Conservation (phyloP, 2,113 vertebrate species). For the Hemiscyllium ocellatum region DNA sequence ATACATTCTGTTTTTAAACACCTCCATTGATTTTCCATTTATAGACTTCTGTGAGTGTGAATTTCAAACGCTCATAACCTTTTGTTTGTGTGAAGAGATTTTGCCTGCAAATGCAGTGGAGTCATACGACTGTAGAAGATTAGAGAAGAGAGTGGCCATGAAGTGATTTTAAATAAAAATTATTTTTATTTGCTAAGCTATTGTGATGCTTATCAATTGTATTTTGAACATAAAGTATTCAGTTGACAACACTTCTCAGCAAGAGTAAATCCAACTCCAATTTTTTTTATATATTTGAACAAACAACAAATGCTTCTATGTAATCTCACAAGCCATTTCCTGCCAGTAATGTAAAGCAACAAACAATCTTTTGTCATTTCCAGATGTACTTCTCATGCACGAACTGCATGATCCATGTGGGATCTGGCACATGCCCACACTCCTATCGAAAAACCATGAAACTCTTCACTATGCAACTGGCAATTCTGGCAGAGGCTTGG, state of each 20-base stretch:
- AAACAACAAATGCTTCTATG: background rate
- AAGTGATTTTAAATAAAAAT: background rate
- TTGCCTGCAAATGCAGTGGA: background rate
- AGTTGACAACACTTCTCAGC: background rate
- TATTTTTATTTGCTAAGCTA: background rate
- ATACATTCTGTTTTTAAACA: background rate
- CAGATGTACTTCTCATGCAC: background rate
- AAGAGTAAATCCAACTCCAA: background rate
- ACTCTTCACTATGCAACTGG: background rate
- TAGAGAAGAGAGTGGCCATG: background rate
- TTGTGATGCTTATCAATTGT: background rate
- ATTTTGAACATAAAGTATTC: background rate
- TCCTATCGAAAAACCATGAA: background rate
- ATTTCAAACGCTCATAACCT: background rate
- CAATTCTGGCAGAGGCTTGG: background rate
- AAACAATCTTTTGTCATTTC: background rate
- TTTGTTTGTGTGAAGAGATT: background rate
- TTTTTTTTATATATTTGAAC: background rate
- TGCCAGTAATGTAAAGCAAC: background rate
- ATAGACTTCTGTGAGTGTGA: background rate
- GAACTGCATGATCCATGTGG: background rate
- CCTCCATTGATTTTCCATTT: background rate
- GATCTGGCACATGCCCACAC: background rate
- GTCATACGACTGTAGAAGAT: background rate
- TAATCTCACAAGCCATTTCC: background rate